A percentile compares a stretch with the other conserved stretches of the same genome.
Evolutionary conservation across 2,888 invertebrate species (phyloP).

Genomic region (Euspilapteryx auroguttella): DNA sequence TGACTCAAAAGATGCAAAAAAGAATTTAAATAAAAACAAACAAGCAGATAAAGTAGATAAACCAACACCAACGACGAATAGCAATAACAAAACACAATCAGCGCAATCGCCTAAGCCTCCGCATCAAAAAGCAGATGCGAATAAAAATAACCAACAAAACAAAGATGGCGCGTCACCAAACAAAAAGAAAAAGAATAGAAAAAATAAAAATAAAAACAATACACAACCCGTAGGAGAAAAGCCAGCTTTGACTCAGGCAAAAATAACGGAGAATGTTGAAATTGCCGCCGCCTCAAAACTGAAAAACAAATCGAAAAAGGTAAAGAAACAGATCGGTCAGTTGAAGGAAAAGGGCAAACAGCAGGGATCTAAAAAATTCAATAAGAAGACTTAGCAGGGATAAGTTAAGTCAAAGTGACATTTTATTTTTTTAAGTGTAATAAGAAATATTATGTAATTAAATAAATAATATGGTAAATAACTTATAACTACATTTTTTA

Average conservation of each 20-base stretch:
- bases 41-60: slow-evolving; percentile 17
- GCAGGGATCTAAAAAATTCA: slow-evolving; percentile 16
- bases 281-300: slow-evolving; percentile 27
- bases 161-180: not conserved
- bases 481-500: too few relatives aligned
- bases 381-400: slow-evolving; percentile 17
- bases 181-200: slow-evolving; percentile 8
- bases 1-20: too few relatives aligned
- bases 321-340: slow-evolving; percentile 33
- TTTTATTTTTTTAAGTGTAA: too few relatives aligned
- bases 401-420: not conserved
- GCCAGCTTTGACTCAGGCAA: slow-evolving; percentile 6
- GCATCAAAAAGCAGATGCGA: slow-evolving; percentile 8
- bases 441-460: too few relatives aligned
- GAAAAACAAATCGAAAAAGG: slow-evolving; percentile 28
- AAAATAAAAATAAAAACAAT: slow-evolving; percentile 11
- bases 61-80: slow-evolving; percentile 6
- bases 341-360: slow-evolving; percentile 18
- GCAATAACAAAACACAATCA: too few relatives aligned
- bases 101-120: too few relatives aligned
- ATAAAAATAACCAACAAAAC: too few relatives aligned
- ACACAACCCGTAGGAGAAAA: slow-evolving; percentile 6
- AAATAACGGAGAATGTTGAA: slow-evolving; percentile 23
- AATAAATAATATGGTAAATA: too few relatives aligned
- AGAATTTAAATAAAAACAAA: slow-evolving; percentile 14